Evolutionary conservation across 2,113 vertebrate genomes (phyloP), one percentile per base, ranked within the genome.

Genomic region (Eulemur rufifrons): DNA sequence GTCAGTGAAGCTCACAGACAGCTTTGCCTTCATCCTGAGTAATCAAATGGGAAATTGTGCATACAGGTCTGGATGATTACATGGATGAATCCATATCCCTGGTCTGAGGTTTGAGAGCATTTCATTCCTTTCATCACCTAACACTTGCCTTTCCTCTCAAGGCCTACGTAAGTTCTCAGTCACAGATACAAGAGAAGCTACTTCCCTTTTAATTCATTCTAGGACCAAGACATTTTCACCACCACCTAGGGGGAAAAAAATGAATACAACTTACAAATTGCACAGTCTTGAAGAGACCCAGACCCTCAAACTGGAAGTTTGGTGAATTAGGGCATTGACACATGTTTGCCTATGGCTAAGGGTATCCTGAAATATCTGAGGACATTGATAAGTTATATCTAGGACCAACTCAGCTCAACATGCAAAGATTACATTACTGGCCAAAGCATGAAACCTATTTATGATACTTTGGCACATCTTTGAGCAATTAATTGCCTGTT

Each of bases 1-100:
- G 99, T 99, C 37, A 8, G 98, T 97, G 0, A 1, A 3, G 1
- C 21, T 8, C 4, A 3, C 59, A 42, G 23, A 6, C 20, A 59
- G 27, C 4, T 39, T n/a, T 50, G 69, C 11, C 42, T 32, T 42
- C 34, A 17, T 76, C 47, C 86, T 42, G 15, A 47, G 42, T n/a
- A 39, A 6, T 29, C 27, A n/a, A 1, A 2, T 34, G 59, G 45
- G 23, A 45, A 69, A 47, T 4, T 37, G 13, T 63, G 8, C 32
- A 7, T 5, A 8, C 9, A 47, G 23, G 6, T 42, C 5, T 83
- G 17, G 45, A 12, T 54, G 54, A 18, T 27, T 5, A 18, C 10
- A 1, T 15, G 3, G 8, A 27, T 29, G 34, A 56, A 34, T 37
- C 42, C 34, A 0, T 27, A 34, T 47, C 74, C 34, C 52, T 74